These are phyloP conservation scores for Conus ventricosus DNA, from an alignment of 1,140 invertebrate genomes.

Conservation along the genomic window DNA sequence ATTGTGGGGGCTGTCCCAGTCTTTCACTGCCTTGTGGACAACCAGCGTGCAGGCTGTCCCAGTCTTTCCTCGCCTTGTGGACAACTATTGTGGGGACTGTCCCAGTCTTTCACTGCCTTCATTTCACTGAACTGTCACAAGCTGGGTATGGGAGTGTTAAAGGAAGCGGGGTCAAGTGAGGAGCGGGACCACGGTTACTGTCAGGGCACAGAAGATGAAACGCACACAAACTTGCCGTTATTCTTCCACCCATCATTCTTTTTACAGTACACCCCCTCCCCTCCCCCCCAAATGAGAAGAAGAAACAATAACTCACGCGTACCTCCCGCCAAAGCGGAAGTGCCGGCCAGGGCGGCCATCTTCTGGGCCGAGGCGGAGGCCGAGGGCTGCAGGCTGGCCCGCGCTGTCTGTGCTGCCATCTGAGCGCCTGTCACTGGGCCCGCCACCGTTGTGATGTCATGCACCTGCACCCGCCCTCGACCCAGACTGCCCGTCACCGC, in stretches of 20 bases:
- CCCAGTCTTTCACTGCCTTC: no score
- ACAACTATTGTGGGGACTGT: no score
- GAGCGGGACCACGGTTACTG: no score
- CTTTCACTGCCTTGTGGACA: no score
- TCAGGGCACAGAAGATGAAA: neutral
- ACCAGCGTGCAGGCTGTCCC: no score
- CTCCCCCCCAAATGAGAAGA: neutral
- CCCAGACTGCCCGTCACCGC: slow-evolving; percentile 61
- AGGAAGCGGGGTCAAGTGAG: no score
- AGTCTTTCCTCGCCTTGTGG: no score
- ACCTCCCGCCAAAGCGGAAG: slow-evolving; percentile 46
- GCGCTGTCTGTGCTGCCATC: slow-evolving; percentile 49
- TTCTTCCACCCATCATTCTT: no score
- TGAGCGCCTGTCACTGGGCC: slow-evolving; percentile 49
- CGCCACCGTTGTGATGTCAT: slow-evolving; percentile 61
- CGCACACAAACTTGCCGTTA: neutral
- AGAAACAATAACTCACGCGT: slow-evolving; percentile 24
- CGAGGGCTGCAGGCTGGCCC: slow-evolving; percentile 63
- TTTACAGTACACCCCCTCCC: neutral
- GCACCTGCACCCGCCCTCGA: slow-evolving; percentile 58
- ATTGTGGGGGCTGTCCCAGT: no score
- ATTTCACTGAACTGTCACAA: no score
- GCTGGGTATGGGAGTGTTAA: no score
- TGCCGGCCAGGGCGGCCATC: slow-evolving; percentile 42
- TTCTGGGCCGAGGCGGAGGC: slow-evolving; percentile 75